Evolutionary conservation across 2,888 invertebrate genomes (phyloP).

Genomic region (Cenopis cana): DNA sequence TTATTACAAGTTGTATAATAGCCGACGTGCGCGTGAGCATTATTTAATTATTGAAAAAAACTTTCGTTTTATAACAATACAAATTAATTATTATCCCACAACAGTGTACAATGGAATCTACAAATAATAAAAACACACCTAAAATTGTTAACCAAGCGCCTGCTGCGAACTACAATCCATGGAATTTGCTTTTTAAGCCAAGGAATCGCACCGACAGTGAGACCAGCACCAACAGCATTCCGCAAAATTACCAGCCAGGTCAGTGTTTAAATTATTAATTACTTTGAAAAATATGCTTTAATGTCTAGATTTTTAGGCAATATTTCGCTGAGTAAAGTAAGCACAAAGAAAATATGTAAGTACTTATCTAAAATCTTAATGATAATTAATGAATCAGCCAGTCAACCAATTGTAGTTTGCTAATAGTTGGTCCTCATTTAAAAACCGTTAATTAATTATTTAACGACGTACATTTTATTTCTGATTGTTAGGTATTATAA

Average conservation of each 20-base stretch:
- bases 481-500: background rate
- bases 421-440: background rate
- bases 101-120: slow-evolving; percentile 64
- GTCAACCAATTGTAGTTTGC: background rate
- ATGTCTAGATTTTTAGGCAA: background rate
- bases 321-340: background rate
- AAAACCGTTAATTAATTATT: background rate
- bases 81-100: background rate
- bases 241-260: slow-evolving; percentile 69
- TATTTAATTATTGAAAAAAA: slow-evolving; percentile 35
- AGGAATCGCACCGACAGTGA: slow-evolving; percentile 77
- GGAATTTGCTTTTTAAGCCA: slow-evolving; percentile 74
- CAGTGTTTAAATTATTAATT: slow-evolving; percentile 48
- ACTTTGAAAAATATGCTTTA: background rate
- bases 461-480: background rate
- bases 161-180: slow-evolving; percentile 68
- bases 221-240: slow-evolving; percentile 70
- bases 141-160: slow-evolving; percentile 62
- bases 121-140: slow-evolving; percentile 61
- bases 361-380: background rate
- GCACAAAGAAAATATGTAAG: no score
- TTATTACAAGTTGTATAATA: slow-evolving; percentile 66
- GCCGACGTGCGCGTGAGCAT: slow-evolving; percentile 61
- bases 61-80: background rate
- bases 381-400: background rate